These are phyloP conservation scores for Bilobella aurantiaca DNA, from an alignment of 1,140 invertebrate species.

Conservation along the genomic window DNA sequence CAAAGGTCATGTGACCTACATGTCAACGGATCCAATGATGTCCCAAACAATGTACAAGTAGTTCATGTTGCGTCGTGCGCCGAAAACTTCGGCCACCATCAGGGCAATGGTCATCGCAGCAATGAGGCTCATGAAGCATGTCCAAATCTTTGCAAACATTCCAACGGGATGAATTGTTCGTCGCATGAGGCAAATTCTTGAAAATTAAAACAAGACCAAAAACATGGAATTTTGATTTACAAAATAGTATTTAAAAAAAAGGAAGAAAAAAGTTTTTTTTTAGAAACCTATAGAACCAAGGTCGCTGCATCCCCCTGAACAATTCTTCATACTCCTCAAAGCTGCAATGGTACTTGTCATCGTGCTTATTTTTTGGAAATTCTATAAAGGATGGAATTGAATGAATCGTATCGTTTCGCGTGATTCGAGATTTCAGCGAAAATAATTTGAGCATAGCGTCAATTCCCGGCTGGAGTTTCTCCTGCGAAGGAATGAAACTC, in stretches of 20 bases:
- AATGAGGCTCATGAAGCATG: neutral
- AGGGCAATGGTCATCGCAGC: neutral
- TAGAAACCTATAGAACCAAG: neutral
- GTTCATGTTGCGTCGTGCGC: no score
- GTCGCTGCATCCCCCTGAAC: neutral
- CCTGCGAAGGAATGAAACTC: neutral
- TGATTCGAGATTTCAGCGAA: neutral
- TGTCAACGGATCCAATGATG: no score
- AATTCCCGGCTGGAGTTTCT: neutral
- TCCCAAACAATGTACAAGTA: neutral
- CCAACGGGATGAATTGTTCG: constrained; percentile 24
- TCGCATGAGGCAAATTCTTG: constrained; percentile 13
- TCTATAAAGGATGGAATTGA: neutral
- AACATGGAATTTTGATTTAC: neutral
- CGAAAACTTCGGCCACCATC: neutral
- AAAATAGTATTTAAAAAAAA: neutral
- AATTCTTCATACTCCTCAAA: constrained; percentile 9
- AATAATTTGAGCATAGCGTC: neutral
- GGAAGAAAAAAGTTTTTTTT: neutral
- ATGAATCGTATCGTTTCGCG: neutral
- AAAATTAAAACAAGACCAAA: neutral
- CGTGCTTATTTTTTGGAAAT: neutral
- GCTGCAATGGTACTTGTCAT: neutral
- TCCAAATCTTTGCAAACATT: constrained; percentile 21
- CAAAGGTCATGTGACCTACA: no score